Percentiles rank a stretch among this genome's conserved stretches.
These are phyloP conservation scores for Spinus olivaceus DNA, from an alignment of 2,797 vertebrate species.

Conservation along the genomic window DNA sequence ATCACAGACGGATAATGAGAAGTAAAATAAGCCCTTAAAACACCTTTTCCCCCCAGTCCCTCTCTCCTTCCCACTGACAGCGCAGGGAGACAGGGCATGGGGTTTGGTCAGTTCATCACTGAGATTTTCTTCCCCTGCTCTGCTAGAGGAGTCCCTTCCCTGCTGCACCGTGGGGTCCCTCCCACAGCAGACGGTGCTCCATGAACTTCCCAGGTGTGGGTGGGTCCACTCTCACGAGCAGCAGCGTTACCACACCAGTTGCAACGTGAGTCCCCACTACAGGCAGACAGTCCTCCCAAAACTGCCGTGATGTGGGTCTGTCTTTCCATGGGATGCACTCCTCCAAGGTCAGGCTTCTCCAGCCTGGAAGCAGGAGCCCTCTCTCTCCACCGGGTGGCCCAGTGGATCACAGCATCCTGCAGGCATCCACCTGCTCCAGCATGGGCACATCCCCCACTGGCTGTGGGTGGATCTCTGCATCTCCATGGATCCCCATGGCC, in stretches of 20 bases:
- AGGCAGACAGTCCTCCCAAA: background rate
- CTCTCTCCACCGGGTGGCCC: rapidly evolving
- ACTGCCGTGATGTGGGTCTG: rapidly evolving
- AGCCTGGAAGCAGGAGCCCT: too few species aligned
- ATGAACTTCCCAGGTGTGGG: rapidly evolving
- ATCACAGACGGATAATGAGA: background rate
- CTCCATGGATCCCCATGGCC: background rate
- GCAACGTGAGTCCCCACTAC: rapidly evolving
- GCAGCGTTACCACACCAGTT: rapidly evolving
- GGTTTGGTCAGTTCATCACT: background rate
- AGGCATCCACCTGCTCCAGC: rapidly evolving
- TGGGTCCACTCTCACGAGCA: rapidly evolving
- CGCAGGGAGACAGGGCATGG: rapidly evolving
- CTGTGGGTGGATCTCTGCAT: background rate
- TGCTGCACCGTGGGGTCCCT: rapidly evolving
- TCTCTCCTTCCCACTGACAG: background rate
- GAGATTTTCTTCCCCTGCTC: rapidly evolving
- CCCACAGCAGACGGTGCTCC: rapidly evolving
- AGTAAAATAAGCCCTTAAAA: background rate
- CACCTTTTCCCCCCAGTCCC: background rate
- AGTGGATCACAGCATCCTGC: background rate
- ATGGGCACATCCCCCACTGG: background rate
- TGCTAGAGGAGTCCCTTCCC: background rate
- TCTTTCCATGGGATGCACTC: background rate
- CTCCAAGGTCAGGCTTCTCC: background rate